Evolutionary conservation across 2,888 invertebrate genomes (phyloP).

Genomic region (Prosopocoilus inquinatus): DNA sequence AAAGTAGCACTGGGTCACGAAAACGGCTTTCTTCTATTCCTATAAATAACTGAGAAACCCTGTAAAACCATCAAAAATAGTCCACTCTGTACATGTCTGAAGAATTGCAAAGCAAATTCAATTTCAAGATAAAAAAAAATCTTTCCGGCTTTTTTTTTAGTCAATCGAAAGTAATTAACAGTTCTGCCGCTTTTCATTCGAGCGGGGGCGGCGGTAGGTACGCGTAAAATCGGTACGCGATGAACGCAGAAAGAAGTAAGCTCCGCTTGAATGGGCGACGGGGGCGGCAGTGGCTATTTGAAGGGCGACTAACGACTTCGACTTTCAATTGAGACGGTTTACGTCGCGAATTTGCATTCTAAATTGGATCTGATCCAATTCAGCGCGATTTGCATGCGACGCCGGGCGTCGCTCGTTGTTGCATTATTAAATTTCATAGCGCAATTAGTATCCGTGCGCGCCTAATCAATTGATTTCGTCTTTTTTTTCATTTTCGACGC

Average conservation of each 20-base stretch:
- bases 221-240: neutral
- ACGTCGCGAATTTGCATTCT: constrained; percentile 43
- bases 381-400: constrained; percentile 34
- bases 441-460: constrained; percentile 22
- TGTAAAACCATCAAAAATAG: no score
- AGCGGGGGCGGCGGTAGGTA: no score
- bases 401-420: neutral
- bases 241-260: neutral
- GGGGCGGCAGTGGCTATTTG: constrained; percentile 3
- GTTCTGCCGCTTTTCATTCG: no score
- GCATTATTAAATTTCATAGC: constrained; percentile 24
- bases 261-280: constrained; percentile 1
- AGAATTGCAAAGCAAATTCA: neutral
- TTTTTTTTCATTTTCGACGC: neutral
- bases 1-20: no score
- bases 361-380: constrained; percentile 47
- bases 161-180: neutral
- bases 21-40: no score
- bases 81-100: neutral
- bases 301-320: constrained; percentile 28
- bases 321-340: constrained; percentile 36
- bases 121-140: no score
- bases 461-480: constrained; percentile 13
- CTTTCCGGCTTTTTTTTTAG: no score
- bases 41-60: no score